These are phyloP conservation scores for Drosophila mimetica DNA, from an alignment of 2,888 invertebrate genomes.

Conservation along the genomic window DNA sequence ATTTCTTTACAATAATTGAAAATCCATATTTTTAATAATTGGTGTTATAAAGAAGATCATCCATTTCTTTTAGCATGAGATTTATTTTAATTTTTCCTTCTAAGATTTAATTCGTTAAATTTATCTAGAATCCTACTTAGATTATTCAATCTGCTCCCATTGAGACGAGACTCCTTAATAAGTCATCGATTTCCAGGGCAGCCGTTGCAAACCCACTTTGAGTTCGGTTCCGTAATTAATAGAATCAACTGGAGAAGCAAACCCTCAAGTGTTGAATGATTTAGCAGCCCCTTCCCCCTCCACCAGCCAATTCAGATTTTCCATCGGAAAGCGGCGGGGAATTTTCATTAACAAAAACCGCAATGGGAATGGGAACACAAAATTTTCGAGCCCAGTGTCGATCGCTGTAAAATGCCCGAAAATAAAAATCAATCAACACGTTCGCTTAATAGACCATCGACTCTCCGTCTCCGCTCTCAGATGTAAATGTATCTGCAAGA, in stretches of 20 bases:
- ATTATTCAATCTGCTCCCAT: background rate
- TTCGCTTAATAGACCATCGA: constrained; percentile 62
- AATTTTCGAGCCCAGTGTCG: constrained; percentile 15
- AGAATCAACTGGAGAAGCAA: constrained; percentile 50
- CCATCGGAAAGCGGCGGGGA: constrained; percentile 12
- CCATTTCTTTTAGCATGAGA: too few relatives aligned
- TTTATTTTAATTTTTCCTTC: too few relatives aligned
- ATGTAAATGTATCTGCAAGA: constrained; percentile 75
- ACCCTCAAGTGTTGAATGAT: constrained; percentile 68
- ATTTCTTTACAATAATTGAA: too few relatives aligned
- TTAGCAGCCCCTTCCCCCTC: constrained; percentile 55
- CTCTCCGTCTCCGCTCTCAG: constrained; percentile 22
- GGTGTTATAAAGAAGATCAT: too few relatives aligned
- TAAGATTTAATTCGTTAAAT: too few relatives aligned
- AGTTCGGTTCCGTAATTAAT: constrained; percentile 59
- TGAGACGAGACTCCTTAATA: constrained; percentile 41
- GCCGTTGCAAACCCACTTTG: constrained; percentile 21
- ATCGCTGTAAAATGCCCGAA: constrained; percentile 43
- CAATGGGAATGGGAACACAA: constrained; percentile 43
- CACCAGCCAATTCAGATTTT: background rate
- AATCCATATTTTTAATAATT: too few relatives aligned
- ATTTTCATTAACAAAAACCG: constrained; percentile 49
- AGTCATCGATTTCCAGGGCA: constrained; percentile 41
- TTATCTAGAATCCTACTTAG: background rate
- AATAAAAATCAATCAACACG: constrained; percentile 78